Evolutionary conservation across 2,797 vertebrate genomes (phyloP), one percentile per base, ranked within the genome.

Genomic region (Thunnus albacares): DNA sequence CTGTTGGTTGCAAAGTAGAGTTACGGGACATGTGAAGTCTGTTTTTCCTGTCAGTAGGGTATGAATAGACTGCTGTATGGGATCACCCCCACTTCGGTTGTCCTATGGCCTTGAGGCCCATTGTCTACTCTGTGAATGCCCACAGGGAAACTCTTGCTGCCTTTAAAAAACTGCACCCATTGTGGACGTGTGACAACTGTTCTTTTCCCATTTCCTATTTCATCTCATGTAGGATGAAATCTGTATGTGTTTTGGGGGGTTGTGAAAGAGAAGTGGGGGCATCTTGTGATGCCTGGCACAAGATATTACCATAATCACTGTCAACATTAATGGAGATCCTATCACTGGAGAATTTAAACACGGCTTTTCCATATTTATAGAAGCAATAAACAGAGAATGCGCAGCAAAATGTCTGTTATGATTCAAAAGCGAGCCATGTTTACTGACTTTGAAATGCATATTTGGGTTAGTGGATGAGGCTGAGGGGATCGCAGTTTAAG

Each of bases 301-400:
- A 84, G 75, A 92, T 24, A 92, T 89, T 86, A 91, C 81, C 90
- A 89, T 93, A 95, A 96, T 94, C 87, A 91, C 72, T 86, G 87
- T 93, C 91, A 93, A 88, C 88, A 92, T 91, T 94, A 94, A 94
- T 91, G 85, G 86, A 86, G 85, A 90, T 85, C 80, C 83, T 69
- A 89, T 90, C 85, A 76, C 89, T 82, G 52, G 82, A 90, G 89
- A 93, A 91, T 96, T 94, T 87, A 95, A 94, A 94, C 93, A 73
- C 60, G 81, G 59, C 89, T 84, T 87, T 86, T 94, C 76, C 91
- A 88, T 95, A 88, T 94, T 96, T 96, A 92, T 91, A 90, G 88
- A 91, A 66, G 83, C 72, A 79, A 84, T 93, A 94, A 94, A 95
- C 90, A 92, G 13, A 65, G 60, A 83, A 82, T 75, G 71, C 69